Conservation (phyloP, 2,888 invertebrate genomes). For the Listrodromus nycthemerus region DNA sequence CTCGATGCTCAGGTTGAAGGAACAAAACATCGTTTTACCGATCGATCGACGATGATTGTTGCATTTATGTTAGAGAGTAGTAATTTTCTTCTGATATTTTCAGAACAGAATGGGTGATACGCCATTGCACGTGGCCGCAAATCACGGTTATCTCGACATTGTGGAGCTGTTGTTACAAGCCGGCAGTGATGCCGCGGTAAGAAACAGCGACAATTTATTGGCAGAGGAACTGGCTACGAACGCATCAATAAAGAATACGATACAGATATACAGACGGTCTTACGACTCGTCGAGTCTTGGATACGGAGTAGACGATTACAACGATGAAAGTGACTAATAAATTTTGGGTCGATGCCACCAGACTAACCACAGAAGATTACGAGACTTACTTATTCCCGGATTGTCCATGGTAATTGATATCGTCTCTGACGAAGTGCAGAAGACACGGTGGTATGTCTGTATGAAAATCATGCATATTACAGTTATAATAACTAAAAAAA, state of each 20-base stretch:
- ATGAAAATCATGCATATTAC: neutral
- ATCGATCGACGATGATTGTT: neutral
- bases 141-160: conserved; percentile 86
- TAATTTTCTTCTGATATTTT: conserved; percentile 23
- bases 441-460: neutral
- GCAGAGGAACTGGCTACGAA: conserved; percentile 86
- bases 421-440: neutral
- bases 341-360: neutral
- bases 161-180: conserved; percentile 86
- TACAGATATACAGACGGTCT: conserved; percentile 78
- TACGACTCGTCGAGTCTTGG: conserved; percentile 72
- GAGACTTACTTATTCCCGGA: neutral
- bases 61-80: neutral
- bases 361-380: neutral
- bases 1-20: conserved; percentile 81
- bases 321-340: conserved; percentile 83
- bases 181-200: conserved; percentile 85
- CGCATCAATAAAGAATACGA: conserved; percentile 80
- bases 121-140: conserved; percentile 87
- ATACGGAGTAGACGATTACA: conserved; percentile 82
- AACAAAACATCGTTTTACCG: conserved; percentile 48
- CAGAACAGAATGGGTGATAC: conserved; percentile 89
- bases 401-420: neutral
- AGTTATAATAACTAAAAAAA: conserved; percentile 25
- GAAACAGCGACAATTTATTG: conserved; percentile 86